Base-by-base conservation (phyloP, 2,797 vertebrate genomes). In the Eulemur albifrons region DNA sequence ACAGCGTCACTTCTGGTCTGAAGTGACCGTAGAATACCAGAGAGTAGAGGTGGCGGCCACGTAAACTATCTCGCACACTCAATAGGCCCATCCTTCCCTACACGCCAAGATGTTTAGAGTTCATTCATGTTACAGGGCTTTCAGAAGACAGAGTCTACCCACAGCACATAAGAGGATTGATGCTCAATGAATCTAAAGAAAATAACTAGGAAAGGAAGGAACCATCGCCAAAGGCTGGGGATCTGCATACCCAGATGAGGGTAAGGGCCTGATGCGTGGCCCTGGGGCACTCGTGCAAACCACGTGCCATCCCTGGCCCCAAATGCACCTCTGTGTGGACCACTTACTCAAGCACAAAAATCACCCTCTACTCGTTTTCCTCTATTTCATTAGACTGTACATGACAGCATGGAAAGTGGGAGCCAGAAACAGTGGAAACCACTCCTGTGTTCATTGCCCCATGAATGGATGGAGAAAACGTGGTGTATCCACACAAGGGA, bases 211-310 rank as follows among this genome's bases (percentile, higher is more conserved):
- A 72, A 70, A n/a, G n/a, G 54, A 77, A 76, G 15, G n/a, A 45
- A 69, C 70, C 38, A 75, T 67, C 4, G 5, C 43, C 32, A 13
- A 38, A 48, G 21, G n/a, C 35, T 17, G 40, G n/a, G 17, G 30
- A 38, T 21, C n/a, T 89, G n/a, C 35, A 7, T 30, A 27, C 7
- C 5, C 69, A 50, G 9, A 5, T 73, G 48, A 93, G 38, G 43
- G 1, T 17, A 12, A 11, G 4, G 8, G 4, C 10, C 5, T 13
- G 27, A 20, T 9, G 4, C 3, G 3, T 0, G 63, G 14, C 65
- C n/a, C 4, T 21, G 35, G 45, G 17, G 35, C 35, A 30, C 54
- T 12, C 6, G 11, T 7, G 9, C 27, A 40, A 72, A 15, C 27
- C 2, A 0, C 11, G 6, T 13, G 2, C 63, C 17, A 20, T n/a